Conservation (phyloP, 92 coral and sea anemone genomes). For the Parazoanthus swiftii region DNA sequence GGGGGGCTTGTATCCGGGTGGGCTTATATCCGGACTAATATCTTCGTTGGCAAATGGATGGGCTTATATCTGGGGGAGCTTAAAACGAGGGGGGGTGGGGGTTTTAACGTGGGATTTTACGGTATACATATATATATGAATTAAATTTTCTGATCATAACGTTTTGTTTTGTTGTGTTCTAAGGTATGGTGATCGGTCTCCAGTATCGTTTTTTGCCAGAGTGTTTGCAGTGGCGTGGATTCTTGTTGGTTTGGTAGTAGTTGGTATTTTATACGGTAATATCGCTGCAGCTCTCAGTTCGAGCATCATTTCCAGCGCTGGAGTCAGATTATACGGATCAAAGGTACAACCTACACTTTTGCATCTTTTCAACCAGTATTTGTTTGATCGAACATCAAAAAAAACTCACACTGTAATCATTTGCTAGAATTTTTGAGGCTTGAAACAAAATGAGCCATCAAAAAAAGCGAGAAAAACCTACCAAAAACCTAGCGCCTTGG, state of each 20-base stretch:
- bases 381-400: neutral
- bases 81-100: too few relatives aligned
- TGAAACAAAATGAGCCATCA: too few relatives aligned
- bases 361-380: neutral
- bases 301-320: neutral
- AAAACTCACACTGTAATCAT: too few relatives aligned
- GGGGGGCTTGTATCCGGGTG: too few relatives aligned
- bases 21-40: too few relatives aligned
- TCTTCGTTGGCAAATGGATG: too few relatives aligned
- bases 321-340: neutral
- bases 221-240: slow-evolving; percentile 11
- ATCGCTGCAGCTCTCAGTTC: neutral
- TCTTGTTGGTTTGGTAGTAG: neutral
- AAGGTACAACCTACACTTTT: neutral
- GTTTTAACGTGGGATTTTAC: too few relatives aligned
- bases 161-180: neutral
- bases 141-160: neutral
- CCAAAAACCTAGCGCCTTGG: too few relatives aligned
- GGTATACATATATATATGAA: neutral
- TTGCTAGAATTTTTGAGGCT: too few relatives aligned
- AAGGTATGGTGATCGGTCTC: slow-evolving; percentile 14
- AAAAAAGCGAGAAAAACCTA: too few relatives aligned
- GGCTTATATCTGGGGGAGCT: too few relatives aligned
- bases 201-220: neutral
- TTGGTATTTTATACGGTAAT: neutral